Percentiles rank a stretch among this genome's conserved stretches.
These are phyloP conservation scores for Erethizon dorsatum DNA, from an alignment of 2,797 vertebrate species.

Conservation along the genomic window DNA sequence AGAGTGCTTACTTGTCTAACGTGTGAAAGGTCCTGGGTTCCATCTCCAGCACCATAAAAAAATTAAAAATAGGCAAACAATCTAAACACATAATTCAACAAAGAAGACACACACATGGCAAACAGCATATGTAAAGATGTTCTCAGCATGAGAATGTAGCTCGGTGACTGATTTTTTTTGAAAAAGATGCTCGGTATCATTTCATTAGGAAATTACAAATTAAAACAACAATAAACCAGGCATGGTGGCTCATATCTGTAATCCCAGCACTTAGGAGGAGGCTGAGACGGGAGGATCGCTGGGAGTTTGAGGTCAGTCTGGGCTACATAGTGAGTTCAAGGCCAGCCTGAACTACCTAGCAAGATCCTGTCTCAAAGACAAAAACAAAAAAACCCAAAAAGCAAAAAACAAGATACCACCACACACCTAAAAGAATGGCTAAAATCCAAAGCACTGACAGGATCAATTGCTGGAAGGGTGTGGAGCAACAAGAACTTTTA, in stretches of 20 bases:
- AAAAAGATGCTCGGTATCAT: slow-evolving; percentile 39
- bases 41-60: neutral
- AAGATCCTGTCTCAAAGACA: neutral
- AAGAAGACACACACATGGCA: slow-evolving; percentile 28
- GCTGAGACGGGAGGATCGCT: neutral
- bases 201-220: slow-evolving; percentile 63
- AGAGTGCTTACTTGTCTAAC: neutral
- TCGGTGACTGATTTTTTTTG: neutral
- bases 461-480: neutral
- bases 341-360: neutral
- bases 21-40: neutral
- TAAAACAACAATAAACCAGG: slow-evolving; percentile 15
- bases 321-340: neutral
- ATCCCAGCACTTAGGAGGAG: neutral
- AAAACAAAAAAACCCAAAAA: neutral
- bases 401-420: neutral
- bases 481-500: neutral
- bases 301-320: neutral
- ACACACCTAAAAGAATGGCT: neutral
- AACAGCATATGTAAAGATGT: slow-evolving; percentile 39
- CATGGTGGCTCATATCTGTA: neutral
- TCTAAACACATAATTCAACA: slow-evolving; percentile 39
- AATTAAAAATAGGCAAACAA: neutral
- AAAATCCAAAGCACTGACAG: slow-evolving; percentile 39
- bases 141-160: neutral